Percentiles rank a stretch among this genome's conserved stretches.
Evolutionary conservation across 1,140 invertebrate genomes (phyloP).

Genomic region (Zaprionus africanus): DNA sequence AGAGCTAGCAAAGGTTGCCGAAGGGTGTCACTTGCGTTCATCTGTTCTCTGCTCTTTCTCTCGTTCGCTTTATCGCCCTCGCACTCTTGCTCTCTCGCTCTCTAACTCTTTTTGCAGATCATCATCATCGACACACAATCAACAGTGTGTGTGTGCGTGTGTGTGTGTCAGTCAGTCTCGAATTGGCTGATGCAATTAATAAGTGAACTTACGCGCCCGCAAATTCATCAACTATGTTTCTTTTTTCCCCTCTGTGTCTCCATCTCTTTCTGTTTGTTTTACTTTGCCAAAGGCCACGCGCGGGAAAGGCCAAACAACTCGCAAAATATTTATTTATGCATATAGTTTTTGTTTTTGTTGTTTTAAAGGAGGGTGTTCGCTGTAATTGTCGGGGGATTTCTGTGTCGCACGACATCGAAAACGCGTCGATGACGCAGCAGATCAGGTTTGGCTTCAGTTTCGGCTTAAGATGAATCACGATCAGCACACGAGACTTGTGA

Average conservation of each 20-base stretch:
- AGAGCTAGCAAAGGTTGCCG: too few species aligned
- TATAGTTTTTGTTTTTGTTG: neutral
- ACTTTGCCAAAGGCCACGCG: constrained; percentile 17
- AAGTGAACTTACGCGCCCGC: constrained; percentile 50
- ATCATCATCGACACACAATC: constrained; percentile 35
- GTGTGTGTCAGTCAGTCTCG: constrained; percentile 7
- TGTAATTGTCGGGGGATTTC: constrained; percentile 6
- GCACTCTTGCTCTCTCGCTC: neutral
- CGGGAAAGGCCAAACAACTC: constrained; percentile 36
- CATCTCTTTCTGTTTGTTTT: neutral
- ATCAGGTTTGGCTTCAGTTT: constrained; percentile 11
- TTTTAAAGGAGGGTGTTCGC: neutral
- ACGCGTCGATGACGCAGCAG: constrained; percentile 3
- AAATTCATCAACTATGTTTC: constrained; percentile 40
- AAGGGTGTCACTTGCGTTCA: too few species aligned
- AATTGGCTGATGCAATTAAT: constrained; percentile 74
- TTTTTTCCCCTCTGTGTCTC: neutral
- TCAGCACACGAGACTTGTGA: neutral
- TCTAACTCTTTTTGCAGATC: constrained; percentile 9
- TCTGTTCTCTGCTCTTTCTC: too few species aligned
- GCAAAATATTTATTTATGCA: constrained; percentile 1
- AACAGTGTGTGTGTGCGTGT: neutral
- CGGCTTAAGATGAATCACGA: neutral
- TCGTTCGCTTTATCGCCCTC: too few species aligned
- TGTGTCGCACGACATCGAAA: neutral